Percentiles rank a stretch among this genome's conserved stretches.
phyloP scores from a whole-genome alignment of 1,140 invertebrate species.

The Rhysida immarginata region DNA sequence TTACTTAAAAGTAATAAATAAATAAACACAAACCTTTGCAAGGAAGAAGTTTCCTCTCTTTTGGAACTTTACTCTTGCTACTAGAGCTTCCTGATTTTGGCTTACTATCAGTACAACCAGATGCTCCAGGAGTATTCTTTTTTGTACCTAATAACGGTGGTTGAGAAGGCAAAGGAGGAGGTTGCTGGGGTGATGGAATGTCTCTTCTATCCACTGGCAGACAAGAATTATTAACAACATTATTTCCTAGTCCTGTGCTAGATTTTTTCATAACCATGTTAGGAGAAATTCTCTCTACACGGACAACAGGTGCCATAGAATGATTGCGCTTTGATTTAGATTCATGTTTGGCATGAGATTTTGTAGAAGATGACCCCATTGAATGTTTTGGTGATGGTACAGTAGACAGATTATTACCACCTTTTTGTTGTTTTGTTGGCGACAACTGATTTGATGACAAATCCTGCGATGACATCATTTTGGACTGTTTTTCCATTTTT shows the following conservation, averaged over 20 bases:
- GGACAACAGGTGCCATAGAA: constrained; percentile 27
- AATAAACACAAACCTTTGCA: constrained; percentile 40
- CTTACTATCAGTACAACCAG: constrained; percentile 8
- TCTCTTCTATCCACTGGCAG: constrained; percentile 8
- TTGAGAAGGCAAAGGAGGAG: constrained; percentile 10
- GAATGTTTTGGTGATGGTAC: constrained; percentile 1
- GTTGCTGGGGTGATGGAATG: constrained; percentile 9
- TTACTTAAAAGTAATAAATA: too few species aligned
- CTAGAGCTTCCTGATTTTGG: constrained; percentile 16
- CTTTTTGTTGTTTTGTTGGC: not conserved
- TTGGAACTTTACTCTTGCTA: constrained; percentile 21
- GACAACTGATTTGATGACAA: not conserved
- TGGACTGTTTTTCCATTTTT: not conserved
- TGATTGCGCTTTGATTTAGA: constrained; percentile 18
- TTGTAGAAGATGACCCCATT: not conserved
- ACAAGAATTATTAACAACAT: not conserved
- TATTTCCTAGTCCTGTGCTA: too few species aligned
- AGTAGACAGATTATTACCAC: not conserved
- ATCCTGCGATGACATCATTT: not conserved
- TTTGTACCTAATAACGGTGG: constrained; percentile 12
- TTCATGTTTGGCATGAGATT: constrained; percentile 1
- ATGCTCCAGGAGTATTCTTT: constrained; percentile 11
- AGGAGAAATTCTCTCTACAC: constrained; percentile 26
- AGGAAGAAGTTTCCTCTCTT: constrained; percentile 29
- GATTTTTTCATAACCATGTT: constrained; percentile 6